A percentile compares a stretch with the other conserved stretches of the same genome.
Evolutionary conservation across 2,113 vertebrate genomes (phyloP).

Genomic region (Pseudorectes ferrugineus): DNA sequence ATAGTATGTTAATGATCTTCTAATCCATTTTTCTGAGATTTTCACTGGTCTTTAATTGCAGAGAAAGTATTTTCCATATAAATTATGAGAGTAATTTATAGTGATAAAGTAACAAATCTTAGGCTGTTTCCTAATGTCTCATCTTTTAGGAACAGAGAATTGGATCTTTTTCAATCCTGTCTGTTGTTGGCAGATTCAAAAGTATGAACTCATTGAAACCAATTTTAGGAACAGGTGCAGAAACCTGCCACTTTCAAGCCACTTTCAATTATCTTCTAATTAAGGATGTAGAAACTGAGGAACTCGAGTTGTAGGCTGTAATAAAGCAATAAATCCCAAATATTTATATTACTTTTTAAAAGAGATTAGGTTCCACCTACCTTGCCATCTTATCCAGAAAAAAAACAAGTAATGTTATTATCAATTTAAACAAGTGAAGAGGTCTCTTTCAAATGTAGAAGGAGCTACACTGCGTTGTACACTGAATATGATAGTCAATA

Average conservation of each 20-base stretch:
- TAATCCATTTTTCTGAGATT: background rate
- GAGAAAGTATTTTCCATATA: background rate
- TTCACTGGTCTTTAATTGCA: background rate
- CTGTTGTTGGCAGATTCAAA: background rate
- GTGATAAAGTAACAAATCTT: background rate
- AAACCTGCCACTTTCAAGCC: background rate
- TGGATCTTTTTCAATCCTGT: background rate
- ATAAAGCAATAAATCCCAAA: background rate
- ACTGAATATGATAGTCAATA: background rate
- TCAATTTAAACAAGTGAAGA: background rate
- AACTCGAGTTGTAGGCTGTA: background rate
- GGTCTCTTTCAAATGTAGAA: background rate
- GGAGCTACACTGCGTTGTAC: background rate
- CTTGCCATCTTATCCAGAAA: background rate
- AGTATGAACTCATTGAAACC: background rate
- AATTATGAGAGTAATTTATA: background rate
- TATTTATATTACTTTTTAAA: background rate
- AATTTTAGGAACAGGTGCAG: background rate
- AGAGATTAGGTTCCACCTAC: background rate
- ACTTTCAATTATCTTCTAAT: background rate
- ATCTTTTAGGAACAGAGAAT: background rate
- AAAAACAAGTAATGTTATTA: background rate
- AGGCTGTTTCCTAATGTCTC: background rate
- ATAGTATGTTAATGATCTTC: background rate
- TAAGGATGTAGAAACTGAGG: background rate